Evolutionary conservation across 2,113 vertebrate genomes (phyloP).

Genomic region (Nothocercus nigrocapillus): DNA sequence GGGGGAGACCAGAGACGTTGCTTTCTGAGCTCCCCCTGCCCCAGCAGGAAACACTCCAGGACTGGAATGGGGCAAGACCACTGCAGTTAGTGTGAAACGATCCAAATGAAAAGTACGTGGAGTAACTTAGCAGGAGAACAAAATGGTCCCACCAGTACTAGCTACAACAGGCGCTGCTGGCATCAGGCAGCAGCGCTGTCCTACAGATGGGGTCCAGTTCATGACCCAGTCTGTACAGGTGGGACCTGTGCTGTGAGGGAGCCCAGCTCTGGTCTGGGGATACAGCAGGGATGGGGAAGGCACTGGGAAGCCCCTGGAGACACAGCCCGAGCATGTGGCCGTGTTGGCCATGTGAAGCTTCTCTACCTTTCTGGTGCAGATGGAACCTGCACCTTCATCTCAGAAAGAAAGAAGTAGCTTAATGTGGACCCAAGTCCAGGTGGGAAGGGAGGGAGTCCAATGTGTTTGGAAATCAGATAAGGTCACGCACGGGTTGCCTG

Average conservation of each 20-base stretch:
- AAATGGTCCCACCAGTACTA: no score
- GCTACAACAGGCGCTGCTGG: neutral
- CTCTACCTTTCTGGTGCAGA: neutral
- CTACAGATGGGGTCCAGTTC: neutral
- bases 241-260: neutral
- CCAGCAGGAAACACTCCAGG: neutral
- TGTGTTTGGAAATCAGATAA: neutral
- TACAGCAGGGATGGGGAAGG: no score
- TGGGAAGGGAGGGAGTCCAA: no score
- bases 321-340: accelerated
- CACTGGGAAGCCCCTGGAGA: accelerated
- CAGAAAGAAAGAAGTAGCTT: neutral
- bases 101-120: neutral
- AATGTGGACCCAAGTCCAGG: no score
- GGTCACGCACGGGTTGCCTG: accelerated
- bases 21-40: neutral
- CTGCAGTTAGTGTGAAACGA: accelerated
- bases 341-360: accelerated
- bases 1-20: neutral
- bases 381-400: neutral
- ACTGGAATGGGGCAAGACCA: accelerated
- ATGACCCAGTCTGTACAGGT: no score
- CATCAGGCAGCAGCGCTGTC: neutral
- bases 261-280: neutral
- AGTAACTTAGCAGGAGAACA: neutral